phyloP scores from a whole-genome alignment of 2,113 vertebrate genomes.

The Melanerpes aurifrons region DNA sequence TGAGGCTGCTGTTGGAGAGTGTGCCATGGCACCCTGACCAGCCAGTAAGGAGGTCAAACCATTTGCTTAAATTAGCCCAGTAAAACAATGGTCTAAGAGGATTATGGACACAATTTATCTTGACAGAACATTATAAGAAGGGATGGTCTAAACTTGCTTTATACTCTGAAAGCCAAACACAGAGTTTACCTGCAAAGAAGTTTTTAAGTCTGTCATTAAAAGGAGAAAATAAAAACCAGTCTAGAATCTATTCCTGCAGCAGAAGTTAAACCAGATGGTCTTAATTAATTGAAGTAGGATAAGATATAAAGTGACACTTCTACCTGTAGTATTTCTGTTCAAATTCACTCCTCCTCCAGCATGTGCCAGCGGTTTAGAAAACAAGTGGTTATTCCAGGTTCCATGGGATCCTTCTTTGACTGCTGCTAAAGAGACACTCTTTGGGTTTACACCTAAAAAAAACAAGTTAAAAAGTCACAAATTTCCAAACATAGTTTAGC shows the following conservation, averaged over 20 bases:
- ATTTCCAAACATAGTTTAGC: not conserved
- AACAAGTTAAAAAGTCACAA: not conserved
- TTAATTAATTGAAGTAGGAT: no score
- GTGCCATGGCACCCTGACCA: not conserved
- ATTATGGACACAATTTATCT: not conserved
- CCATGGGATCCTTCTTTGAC: conserved; percentile 77
- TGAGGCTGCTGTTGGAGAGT: not conserved
- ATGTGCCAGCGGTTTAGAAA: conserved; percentile 77
- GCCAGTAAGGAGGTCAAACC: not conserved
- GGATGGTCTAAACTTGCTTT: not conserved
- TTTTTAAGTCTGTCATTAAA: not conserved
- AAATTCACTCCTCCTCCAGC: conserved; percentile 79
- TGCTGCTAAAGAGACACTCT: conserved; percentile 77
- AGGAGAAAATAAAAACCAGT: not conserved
- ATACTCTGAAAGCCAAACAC: not conserved
- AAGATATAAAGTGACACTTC: not conserved
- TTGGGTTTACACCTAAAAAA: conserved; percentile 88
- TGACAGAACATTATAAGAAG: not conserved
- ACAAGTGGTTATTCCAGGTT: conserved; percentile 82
- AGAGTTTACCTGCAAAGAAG: not conserved
- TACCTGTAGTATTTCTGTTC: conserved; percentile 81
- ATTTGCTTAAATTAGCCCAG: not conserved
- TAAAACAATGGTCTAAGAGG: not conserved
- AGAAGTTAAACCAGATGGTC: not conserved
- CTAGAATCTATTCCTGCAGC: not conserved